Conservation (phyloP, 2,888 invertebrate genomes). For the Pachycephus smyrnensis region DNA sequence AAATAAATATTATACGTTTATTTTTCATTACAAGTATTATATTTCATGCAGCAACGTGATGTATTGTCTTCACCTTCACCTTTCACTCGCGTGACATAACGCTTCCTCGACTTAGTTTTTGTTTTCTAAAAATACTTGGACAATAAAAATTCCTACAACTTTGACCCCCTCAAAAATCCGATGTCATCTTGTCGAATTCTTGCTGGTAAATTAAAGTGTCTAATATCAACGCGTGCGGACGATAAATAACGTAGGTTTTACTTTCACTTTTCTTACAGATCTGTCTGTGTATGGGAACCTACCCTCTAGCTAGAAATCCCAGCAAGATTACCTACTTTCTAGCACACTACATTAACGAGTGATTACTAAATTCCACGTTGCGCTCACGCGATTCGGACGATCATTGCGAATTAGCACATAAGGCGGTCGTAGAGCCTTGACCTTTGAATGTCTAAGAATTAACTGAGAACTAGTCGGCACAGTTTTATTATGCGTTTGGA, state of each 20-base stretch:
- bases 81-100: not conserved
- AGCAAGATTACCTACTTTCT: not conserved
- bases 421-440: not conserved
- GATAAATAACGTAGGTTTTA: not conserved
- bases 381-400: not conserved
- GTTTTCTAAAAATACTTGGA: not conserved
- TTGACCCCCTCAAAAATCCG: not conserved
- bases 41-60: not conserved
- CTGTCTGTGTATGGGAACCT: not conserved
- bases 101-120: not conserved
- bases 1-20: constrained; percentile 17
- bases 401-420: not conserved
- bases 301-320: not conserved
- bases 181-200: not conserved
- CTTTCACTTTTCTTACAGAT: not conserved
- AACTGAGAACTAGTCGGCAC: not conserved
- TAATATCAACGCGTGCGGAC: not conserved
- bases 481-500: not conserved
- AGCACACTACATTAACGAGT: not conserved
- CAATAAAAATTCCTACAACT: not conserved
- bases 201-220: not conserved
- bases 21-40: not conserved
- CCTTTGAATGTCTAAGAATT: not conserved
- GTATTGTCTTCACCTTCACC: not conserved
- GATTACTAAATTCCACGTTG: not conserved